These are phyloP conservation scores for Perccottus glenii DNA, from an alignment of 2,113 vertebrate genomes.

Conservation along the genomic window DNA sequence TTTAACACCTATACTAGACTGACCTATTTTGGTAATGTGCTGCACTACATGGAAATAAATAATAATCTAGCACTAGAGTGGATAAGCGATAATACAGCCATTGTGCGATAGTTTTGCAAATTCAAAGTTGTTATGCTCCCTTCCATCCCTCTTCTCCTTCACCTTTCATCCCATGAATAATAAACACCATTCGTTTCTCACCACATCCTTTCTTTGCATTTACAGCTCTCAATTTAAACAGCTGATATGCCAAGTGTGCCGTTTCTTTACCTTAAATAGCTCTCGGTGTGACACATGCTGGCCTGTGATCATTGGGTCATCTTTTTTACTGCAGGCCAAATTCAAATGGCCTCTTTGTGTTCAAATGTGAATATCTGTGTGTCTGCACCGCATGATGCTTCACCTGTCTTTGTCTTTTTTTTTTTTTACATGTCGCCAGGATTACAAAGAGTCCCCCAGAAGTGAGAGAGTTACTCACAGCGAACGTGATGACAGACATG, in stretches of 20 bases:
- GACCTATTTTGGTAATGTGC: slow-evolving; percentile 53
- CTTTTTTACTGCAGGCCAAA: slow-evolving; percentile 42
- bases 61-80: slow-evolving; percentile 17
- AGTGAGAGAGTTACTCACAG: slow-evolving; percentile 49
- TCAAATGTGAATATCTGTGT: slow-evolving; percentile 34
- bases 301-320: slow-evolving; percentile 41
- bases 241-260: slow-evolving; percentile 55
- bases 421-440: slow-evolving; percentile 50
- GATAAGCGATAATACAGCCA: slow-evolving; percentile 10
- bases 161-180: slow-evolving; percentile 40
- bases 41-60: slow-evolving; percentile 21
- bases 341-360: slow-evolving; percentile 31
- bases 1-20: slow-evolving; percentile 32
- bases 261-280: slow-evolving; percentile 67
- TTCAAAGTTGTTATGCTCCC: slow-evolving; percentile 22
- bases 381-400: slow-evolving; percentile 10
- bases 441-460: slow-evolving; percentile 64
- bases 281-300: slow-evolving; percentile 6
- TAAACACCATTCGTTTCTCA: slow-evolving; percentile 59
- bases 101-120: slow-evolving; percentile 52
- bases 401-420: slow-evolving; percentile 22
- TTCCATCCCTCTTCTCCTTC: slow-evolving; percentile 28
- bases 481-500: slow-evolving; percentile 65
- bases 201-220: slow-evolving; percentile 65
- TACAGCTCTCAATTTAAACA: slow-evolving; percentile 58